Base-by-base conservation (phyloP, 2,888 invertebrate genomes). In the Odontomyia ornata region DNA sequence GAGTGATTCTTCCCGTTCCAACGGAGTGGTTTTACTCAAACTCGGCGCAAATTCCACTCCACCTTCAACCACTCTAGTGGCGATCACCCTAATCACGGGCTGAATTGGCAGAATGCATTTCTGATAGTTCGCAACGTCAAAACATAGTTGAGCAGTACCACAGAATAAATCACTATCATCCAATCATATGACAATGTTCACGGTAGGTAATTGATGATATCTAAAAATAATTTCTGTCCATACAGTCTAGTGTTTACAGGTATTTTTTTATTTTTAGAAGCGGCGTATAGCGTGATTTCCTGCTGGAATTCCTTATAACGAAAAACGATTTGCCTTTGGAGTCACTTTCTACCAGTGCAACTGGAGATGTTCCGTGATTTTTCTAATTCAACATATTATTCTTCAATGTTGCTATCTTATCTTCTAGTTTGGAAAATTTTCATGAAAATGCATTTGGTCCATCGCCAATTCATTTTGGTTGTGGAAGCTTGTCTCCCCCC, bases 401-500 rank as follows among this genome's bases (percentile, higher is more conserved):
- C 25, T 47, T 62, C 4, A 64, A n/a, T 15, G 46, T 43, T 13
- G 36, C 15, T 30, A 43, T 57, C 18, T 36, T 52, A 3, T 57
- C 56, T 56, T 56, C 56, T 46, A 36, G 36, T n/a, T 28, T 62
- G 9, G 3, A 23, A 4, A 46, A 64, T 27, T 27, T 75, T 1
- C 36, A 23, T 9, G 64, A 36, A 23, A 82, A 76, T n/a, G 83
- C 83, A 77, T 82, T 83, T 1, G 84, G 84, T 4, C 83, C 80
- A 52, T 82, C 79, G 1, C 84, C 84, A 60, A 83, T 80, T 73
- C 80, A 80, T 4, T 79, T 77, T 5, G 83, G 83, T 15, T 82
- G 81, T 9, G 27, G 28, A 56, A 83, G 82, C 4, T 82, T 81
- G 52, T n/a, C n/a, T n/a, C 76, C 77, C 1, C 67, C 76, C 4